phyloP scores from a whole-genome alignment of 2,888 invertebrate genomes.

The Polyommatus icarus region DNA sequence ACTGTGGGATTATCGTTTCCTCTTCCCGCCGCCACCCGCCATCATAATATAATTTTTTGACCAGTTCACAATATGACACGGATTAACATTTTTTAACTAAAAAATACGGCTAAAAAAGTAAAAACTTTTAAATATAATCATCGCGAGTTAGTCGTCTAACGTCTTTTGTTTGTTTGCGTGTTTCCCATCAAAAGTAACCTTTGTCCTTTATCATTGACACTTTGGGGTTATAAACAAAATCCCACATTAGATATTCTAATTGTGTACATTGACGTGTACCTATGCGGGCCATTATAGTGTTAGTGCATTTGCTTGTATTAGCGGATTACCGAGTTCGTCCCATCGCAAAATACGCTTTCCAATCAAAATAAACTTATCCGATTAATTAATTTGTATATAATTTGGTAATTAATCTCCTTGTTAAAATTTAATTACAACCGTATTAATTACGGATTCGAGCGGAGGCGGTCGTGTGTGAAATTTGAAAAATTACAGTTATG shows the following conservation, averaged over 20 bases:
- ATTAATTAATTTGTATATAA: conserved; percentile 15
- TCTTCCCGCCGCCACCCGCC: no score
- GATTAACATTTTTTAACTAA: no score
- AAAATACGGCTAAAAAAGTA: no score
- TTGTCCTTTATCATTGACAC: background rate
- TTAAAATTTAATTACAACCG: conserved; percentile 7
- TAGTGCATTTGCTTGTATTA: conserved; percentile 41
- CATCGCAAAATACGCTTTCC: conserved; percentile 18
- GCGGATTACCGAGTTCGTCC: conserved; percentile 38
- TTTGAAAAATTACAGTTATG: background rate
- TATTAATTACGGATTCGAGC: conserved; percentile 7
- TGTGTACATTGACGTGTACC: conserved; percentile 4
- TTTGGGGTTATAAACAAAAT: background rate
- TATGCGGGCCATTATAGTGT: conserved; percentile 55
- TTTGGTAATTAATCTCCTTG: conserved; percentile 12
- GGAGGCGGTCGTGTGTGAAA: background rate
- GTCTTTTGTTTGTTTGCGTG: background rate
- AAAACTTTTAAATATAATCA: no score
- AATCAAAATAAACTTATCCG: conserved; percentile 1
- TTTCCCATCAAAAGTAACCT: background rate
- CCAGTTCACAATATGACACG: no score
- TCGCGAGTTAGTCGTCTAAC: background rate
- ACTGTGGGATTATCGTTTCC: no score
- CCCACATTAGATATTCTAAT: conserved; percentile 6
- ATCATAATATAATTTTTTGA: no score